Percentiles rank a stretch among this genome's conserved stretches.
Conservation (phyloP, 2,113 vertebrate genomes). For the Elachura formosa region DNA sequence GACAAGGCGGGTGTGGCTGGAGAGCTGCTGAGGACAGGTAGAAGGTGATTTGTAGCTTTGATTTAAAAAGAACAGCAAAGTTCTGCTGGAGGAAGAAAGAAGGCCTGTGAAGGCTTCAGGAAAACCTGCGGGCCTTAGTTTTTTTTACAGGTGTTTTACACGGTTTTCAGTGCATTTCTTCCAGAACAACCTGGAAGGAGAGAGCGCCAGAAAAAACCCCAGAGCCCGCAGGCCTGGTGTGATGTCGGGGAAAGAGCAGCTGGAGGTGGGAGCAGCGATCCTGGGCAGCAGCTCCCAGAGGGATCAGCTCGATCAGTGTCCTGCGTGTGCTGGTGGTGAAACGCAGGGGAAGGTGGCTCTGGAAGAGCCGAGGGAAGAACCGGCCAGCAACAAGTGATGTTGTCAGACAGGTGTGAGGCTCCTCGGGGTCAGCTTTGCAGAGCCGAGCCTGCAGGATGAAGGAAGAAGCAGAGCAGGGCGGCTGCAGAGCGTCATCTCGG, state of each 20-base stretch:
- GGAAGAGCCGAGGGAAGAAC: not conserved
- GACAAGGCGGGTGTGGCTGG: not conserved
- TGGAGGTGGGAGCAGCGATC: not conserved
- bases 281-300: not conserved
- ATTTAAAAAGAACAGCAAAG: not conserved
- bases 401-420: not conserved
- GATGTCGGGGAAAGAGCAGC: not conserved
- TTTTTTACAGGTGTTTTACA: not conserved
- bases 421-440: not conserved
- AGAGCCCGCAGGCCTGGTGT: rapidly evolving
- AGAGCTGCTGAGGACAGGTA: not conserved
- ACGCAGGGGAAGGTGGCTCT: not conserved
- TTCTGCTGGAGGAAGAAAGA: not conserved
- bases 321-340: not conserved
- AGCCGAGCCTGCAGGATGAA: not conserved
- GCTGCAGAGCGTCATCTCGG: not conserved
- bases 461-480: not conserved
- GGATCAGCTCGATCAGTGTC: not conserved
- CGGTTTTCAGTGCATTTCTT: not conserved
- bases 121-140: not conserved
- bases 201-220: too few relatives aligned
- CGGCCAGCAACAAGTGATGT: not conserved
- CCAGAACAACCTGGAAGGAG: not conserved
- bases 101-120: not conserved
- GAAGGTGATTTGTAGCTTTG: not conserved